A percentile compares a stretch with the other conserved stretches of the same genome.
These are phyloP conservation scores for Adrianichthys oophorus DNA, from an alignment of 2,797 vertebrate species.

Conservation along the genomic window DNA sequence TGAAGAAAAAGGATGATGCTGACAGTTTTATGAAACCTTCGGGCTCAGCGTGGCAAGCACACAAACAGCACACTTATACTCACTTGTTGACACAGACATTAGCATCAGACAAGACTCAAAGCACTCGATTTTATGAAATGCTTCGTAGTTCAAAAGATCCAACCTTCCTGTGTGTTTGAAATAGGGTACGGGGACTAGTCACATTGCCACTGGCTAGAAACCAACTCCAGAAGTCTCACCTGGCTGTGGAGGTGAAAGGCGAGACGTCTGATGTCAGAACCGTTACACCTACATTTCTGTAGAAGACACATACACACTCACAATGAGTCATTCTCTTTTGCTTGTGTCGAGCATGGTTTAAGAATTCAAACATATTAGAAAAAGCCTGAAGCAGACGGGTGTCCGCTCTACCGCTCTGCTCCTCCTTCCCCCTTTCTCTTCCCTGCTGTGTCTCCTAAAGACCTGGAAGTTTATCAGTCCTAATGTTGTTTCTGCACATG, in stretches of 20 bases:
- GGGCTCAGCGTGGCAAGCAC: slow-evolving; percentile 19
- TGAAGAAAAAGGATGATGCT: slow-evolving; percentile 46
- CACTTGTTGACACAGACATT: slow-evolving; percentile 23
- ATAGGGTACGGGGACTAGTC: slow-evolving; percentile 36
- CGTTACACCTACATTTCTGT: slow-evolving; percentile 37
- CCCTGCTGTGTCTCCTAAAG: slow-evolving; percentile 61
- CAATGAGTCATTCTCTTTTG: slow-evolving; percentile 54
- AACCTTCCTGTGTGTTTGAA: slow-evolving; percentile 5
- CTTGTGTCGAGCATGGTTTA: slow-evolving; percentile 61
- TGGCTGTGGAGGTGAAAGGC: slow-evolving; percentile 60
- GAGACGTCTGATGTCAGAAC: slow-evolving; percentile 73
- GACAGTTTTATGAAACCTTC: slow-evolving; percentile 54
- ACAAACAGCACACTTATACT: slow-evolving; percentile 11
- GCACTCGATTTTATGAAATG: slow-evolving; percentile 20
- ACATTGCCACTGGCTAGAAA: slow-evolving; percentile 72
- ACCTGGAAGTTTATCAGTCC: slow-evolving; percentile 66
- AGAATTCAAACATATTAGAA: slow-evolving; percentile 45
- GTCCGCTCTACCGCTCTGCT: slow-evolving; percentile 38
- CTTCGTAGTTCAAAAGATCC: slow-evolving; percentile 9
- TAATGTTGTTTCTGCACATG: slow-evolving; percentile 61
- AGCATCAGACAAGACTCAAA: slow-evolving; percentile 24
- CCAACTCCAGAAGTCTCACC: slow-evolving; percentile 61
- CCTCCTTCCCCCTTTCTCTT: slow-evolving; percentile 2
- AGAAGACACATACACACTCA: slow-evolving; percentile 19
- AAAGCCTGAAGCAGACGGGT: slow-evolving; percentile 54